Percentiles rank a stretch among this genome's conserved stretches.
Evolutionary conservation across 64 coral and sea anemone genomes (phyloP).

Genomic region (Astreopora myriophthalma): DNA sequence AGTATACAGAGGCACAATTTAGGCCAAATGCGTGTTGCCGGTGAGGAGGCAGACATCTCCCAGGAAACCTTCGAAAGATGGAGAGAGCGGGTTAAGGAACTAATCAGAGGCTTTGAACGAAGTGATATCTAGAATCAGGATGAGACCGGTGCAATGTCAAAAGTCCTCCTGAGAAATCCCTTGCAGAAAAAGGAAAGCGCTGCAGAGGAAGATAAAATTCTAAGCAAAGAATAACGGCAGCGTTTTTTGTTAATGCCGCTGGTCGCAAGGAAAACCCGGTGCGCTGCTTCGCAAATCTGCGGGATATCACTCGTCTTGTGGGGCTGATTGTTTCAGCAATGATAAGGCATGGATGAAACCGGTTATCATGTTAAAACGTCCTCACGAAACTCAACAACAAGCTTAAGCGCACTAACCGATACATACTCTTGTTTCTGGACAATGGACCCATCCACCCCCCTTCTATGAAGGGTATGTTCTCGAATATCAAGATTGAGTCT

Average conservation of each 20-base stretch:
- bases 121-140: slow-evolving; percentile 23
- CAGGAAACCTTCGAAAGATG: slow-evolving; percentile 39
- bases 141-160: slow-evolving; percentile 9
- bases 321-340: neutral
- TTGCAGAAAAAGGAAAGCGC: neutral
- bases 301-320: neutral
- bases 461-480: slow-evolving; percentile 20
- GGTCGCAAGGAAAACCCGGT: neutral
- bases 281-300: neutral
- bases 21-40: neutral
- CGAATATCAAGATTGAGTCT: slow-evolving; percentile 20
- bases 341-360: neutral
- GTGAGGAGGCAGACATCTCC: slow-evolving; percentile 12
- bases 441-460: neutral
- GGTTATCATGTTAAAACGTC: neutral
- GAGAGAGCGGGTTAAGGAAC: slow-evolving; percentile 14
- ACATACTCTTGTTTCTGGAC: neutral
- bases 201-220: neutral
- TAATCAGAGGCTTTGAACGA: neutral
- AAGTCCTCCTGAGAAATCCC: slow-evolving; percentile 23
- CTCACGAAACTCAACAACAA: no score
- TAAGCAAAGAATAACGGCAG: neutral
- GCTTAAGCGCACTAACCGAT: neutral
- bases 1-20: slow-evolving; percentile 49
- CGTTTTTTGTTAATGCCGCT: slow-evolving; percentile 2